A percentile compares a stretch with the other conserved stretches of the same genome.
phyloP scores from a whole-genome alignment of 1,140 invertebrate species.

The Sycophila sp. region DNA sequence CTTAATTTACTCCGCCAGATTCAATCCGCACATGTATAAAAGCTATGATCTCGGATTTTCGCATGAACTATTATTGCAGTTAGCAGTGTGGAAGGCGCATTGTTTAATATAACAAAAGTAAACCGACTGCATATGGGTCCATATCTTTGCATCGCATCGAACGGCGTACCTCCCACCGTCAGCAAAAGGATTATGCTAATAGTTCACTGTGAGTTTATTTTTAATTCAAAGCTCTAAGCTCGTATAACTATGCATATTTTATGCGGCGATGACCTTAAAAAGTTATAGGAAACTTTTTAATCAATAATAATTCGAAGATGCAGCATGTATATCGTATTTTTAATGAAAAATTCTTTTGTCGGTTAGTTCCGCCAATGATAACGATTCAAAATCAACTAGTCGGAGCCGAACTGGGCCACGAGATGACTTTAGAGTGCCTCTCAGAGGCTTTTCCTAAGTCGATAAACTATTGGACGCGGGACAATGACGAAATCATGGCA shows the following conservation, averaged over 20 bases:
- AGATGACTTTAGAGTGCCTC: conserved; percentile 81
- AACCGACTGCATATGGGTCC: conserved; percentile 88
- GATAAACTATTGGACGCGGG: conserved; percentile 85
- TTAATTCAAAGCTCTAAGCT: background rate
- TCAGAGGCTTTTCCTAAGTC: conserved; percentile 89
- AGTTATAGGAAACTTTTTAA: too few species aligned
- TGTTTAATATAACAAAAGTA: conserved; percentile 82
- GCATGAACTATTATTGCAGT: conserved; percentile 67
- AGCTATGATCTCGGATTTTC: background rate
- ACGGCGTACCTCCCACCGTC: conserved; percentile 86
- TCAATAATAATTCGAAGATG: too few species aligned
- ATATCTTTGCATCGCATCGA: conserved; percentile 88
- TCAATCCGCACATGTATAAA: too few species aligned
- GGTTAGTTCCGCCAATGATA: conserved; percentile 83
- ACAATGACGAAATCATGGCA: conserved; percentile 80
- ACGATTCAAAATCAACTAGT: conserved; percentile 84
- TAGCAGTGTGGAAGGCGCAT: conserved; percentile 75
- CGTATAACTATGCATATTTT: too few species aligned
- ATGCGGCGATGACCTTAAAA: too few species aligned
- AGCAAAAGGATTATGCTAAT: conserved; percentile 89
- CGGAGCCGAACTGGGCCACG: conserved; percentile 77
- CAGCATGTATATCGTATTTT: too few species aligned
- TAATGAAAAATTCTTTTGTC: conserved; percentile 39
- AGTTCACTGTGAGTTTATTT: conserved; percentile 81
- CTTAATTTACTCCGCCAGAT: too few species aligned